A percentile compares a stretch with the other conserved stretches of the same genome.
Conservation (phyloP, 2,888 invertebrate genomes). For the Litoditis marina region DNA sequence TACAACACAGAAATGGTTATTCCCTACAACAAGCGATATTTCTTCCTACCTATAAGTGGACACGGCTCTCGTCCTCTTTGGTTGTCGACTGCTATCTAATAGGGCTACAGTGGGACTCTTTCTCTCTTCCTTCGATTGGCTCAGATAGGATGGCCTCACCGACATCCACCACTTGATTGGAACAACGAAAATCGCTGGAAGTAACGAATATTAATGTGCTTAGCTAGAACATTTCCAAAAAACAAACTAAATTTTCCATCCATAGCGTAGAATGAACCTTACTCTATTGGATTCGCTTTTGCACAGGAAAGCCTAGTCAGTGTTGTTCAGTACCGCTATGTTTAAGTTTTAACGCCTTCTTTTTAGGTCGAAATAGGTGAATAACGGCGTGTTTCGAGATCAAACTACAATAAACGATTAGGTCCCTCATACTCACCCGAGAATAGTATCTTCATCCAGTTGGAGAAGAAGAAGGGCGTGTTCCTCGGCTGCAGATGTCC, state of each 20-base stretch:
- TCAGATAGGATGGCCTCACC: constrained; percentile 33
- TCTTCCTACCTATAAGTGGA: constrained; percentile 40
- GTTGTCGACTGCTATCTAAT: constrained; percentile 44
- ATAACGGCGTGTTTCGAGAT: too few relatives aligned
- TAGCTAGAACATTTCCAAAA: neutral
- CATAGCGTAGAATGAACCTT: neutral
- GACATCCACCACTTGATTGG: constrained; percentile 52
- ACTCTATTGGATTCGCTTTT: too few relatives aligned
- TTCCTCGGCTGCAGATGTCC: constrained; percentile 47
- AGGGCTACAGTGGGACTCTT: constrained; percentile 53
- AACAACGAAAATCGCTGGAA: constrained; percentile 42
- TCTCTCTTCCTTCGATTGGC: constrained; percentile 13
- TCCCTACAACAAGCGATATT: too few relatives aligned
- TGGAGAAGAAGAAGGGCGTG: constrained; percentile 31
- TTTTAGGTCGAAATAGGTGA: neutral
- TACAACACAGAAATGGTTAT: too few relatives aligned
- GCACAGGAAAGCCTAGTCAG: too few relatives aligned
- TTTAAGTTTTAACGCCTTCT: too few relatives aligned
- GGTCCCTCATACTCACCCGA: constrained; percentile 17
- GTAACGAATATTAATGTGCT: neutral
- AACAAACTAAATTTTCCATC: neutral
- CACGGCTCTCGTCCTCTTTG: constrained; percentile 34
- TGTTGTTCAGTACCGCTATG: too few relatives aligned
- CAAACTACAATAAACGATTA: too few relatives aligned
- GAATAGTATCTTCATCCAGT: constrained; percentile 55